These are phyloP conservation scores for Magallana angulata DNA, from an alignment of 1,140 invertebrate genomes.

Conservation along the genomic window DNA sequence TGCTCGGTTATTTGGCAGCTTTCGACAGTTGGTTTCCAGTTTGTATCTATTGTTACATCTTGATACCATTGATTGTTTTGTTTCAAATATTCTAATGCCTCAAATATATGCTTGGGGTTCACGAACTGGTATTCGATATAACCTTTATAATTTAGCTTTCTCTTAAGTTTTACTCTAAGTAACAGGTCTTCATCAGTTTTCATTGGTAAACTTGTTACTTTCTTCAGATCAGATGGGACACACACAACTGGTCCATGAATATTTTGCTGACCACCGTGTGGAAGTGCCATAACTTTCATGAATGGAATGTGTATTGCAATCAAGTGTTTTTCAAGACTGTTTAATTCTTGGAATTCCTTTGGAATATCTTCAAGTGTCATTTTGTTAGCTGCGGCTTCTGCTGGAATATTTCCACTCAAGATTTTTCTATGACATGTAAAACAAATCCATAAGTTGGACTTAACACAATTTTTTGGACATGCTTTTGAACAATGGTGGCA, in stretches of 20 bases:
- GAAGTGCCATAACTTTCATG: slow-evolving; percentile 48
- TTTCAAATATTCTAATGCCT: slow-evolving; percentile 33
- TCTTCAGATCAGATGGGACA: slow-evolving; percentile 46
- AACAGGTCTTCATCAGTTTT: slow-evolving; percentile 34
- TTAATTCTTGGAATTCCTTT: slow-evolving; percentile 31
- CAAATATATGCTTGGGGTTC: slow-evolving; percentile 36
- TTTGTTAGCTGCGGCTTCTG: slow-evolving; percentile 34
- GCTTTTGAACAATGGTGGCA: neutral
- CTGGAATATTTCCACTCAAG: neutral
- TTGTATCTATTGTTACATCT: slow-evolving; percentile 23
- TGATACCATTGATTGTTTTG: slow-evolving; percentile 42
- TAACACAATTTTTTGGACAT: neutral
- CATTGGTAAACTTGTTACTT: slow-evolving; percentile 34
- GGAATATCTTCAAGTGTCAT: slow-evolving; percentile 40
- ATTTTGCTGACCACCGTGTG: slow-evolving; percentile 43
- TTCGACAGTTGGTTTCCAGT: neutral
- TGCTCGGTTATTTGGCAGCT: too few species aligned
- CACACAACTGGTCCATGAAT: slow-evolving; percentile 47
- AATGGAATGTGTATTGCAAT: slow-evolving; percentile 48
- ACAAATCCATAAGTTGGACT: neutral
- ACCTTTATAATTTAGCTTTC: slow-evolving; percentile 50
- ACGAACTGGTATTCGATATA: slow-evolving; percentile 47
- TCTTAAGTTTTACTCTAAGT: slow-evolving; percentile 48
- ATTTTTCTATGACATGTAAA: slow-evolving; percentile 3
- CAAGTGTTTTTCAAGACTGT: slow-evolving; percentile 40